Evolutionary conservation across 2,113 vertebrate genomes (phyloP).

Genomic region (Stictonetta naevosa): DNA sequence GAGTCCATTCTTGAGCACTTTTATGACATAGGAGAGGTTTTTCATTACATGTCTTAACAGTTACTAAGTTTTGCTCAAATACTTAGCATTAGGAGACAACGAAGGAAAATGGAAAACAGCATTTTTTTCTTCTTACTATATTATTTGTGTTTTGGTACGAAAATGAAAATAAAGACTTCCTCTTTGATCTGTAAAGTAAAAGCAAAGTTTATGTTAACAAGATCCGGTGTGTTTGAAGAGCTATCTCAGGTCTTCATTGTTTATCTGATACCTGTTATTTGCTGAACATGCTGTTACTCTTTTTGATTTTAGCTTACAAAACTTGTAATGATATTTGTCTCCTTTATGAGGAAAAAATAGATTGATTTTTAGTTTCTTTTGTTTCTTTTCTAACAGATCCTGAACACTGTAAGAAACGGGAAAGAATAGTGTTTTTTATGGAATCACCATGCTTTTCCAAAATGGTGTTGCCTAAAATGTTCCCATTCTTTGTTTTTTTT

Average conservation of each 20-base stretch:
- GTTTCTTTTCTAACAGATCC: not conserved
- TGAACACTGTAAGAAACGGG: not conserved
- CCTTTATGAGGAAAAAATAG: not conserved
- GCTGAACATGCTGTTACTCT: not conserved
- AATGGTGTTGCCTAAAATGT: not conserved
- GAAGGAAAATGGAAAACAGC: rapidly evolving
- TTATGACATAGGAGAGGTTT: not conserved
- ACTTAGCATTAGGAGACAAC: not conserved
- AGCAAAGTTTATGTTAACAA: not conserved
- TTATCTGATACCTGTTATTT: not conserved
- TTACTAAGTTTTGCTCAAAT: not conserved
- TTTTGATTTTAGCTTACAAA: not conserved
- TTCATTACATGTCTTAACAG: not conserved
- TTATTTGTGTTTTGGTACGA: not conserved
- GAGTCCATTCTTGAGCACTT: not conserved
- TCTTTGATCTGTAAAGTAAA: not conserved
- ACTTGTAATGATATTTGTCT: not conserved
- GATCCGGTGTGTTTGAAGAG: not conserved
- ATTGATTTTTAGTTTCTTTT: not conserved
- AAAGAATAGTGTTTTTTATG: not conserved
- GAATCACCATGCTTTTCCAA: not conserved
- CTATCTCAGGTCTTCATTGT: not conserved
- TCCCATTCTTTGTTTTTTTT: not conserved
- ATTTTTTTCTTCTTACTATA: not conserved
- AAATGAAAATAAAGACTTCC: not conserved